Conservation (phyloP, 2,797 vertebrate species). For the Pantherophis alleghaniensis region DNA sequence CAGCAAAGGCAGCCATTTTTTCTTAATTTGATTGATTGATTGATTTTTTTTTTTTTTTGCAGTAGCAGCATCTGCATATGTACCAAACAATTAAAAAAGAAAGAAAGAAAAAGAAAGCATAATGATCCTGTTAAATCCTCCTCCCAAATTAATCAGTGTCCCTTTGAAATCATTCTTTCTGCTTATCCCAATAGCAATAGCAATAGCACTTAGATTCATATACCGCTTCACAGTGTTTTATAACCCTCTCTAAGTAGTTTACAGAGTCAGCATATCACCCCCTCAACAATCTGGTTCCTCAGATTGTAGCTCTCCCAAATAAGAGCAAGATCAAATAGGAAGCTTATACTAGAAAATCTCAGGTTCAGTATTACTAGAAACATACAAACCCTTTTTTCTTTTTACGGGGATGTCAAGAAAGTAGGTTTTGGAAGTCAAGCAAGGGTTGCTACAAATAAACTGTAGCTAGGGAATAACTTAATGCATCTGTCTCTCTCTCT, state of each 20-base stretch:
- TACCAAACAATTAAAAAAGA: not conserved
- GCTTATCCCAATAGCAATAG: too few relatives aligned
- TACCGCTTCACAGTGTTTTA: too few relatives aligned
- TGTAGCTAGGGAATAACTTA: slow-evolving; percentile 79
- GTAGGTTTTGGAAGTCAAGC: slow-evolving; percentile 24
- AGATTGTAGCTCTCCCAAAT: too few relatives aligned
- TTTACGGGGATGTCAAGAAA: not conserved
- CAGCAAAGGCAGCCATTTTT: not conserved
- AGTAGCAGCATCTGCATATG: not conserved
- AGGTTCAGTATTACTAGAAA: slow-evolving; percentile 32
- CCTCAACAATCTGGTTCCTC: too few relatives aligned
- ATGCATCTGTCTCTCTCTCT: slow-evolving; percentile 70
- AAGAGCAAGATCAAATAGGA: not conserved
- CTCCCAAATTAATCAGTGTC: not conserved
- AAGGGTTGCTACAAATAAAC: slow-evolving; percentile 70
- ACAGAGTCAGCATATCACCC: too few relatives aligned
- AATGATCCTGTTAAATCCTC: not conserved
- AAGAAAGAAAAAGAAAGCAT: not conserved
- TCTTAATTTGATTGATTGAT: not conserved
- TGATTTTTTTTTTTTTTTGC: not conserved
- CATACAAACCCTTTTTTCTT: slow-evolving; percentile 21
- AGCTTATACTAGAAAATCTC: not conserved
- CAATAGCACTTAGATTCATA: too few relatives aligned
- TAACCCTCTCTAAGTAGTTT: too few relatives aligned
- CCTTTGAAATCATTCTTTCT: not conserved